Evolutionary conservation across 2,888 invertebrate genomes (phyloP), one percentile per base, ranked within the genome.

Genomic region (Oscheius myriophilus): DNA sequence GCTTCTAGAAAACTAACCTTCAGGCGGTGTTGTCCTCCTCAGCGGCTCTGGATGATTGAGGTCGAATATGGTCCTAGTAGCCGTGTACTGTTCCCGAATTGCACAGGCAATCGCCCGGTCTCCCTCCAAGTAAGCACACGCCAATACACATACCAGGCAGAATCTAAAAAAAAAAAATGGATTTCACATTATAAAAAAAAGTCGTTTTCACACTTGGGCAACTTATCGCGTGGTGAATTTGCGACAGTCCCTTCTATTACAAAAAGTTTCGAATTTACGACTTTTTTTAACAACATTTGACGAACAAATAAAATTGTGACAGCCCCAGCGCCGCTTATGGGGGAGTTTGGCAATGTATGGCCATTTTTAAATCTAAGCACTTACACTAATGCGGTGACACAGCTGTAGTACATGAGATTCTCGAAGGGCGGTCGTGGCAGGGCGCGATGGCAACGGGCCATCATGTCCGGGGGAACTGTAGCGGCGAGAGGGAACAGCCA

Each of bases 391-490:
- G 84, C 84, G 1, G 79, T 86, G 51, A 89, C 84, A 67, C 87
- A 86, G 64, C 86, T 85, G 75, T 88, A 92, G 84, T 92, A 92
- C 59, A 93, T 88, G 23, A 90, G 87, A 6, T 89, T 88, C 87
- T 94, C 94, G 93, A 93, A 94, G 1, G 88, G 87, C 0, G 93
- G 94, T 51, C 93, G 90, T 1, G 90, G 90, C 61, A 93, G 87
- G 1, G 91, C 90, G 14, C 90, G 89, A 0, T 91, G 90, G 87
- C 94, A 78, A 46, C 75, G 69, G 2, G 76, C 70, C 21, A 78
- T 58, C 81, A 84, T 80, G 39, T 85, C 81, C 1, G 61, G 71
- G 61, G 91, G 91, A 71, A 91, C 88, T 70, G 91, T 91, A 4
- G 92, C 92, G 58, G 91, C 90, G 71, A 93, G 87, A 0, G 91